Conservation (phyloP, 2,888 invertebrate species). For the Scaptomyza caliginosa region DNA sequence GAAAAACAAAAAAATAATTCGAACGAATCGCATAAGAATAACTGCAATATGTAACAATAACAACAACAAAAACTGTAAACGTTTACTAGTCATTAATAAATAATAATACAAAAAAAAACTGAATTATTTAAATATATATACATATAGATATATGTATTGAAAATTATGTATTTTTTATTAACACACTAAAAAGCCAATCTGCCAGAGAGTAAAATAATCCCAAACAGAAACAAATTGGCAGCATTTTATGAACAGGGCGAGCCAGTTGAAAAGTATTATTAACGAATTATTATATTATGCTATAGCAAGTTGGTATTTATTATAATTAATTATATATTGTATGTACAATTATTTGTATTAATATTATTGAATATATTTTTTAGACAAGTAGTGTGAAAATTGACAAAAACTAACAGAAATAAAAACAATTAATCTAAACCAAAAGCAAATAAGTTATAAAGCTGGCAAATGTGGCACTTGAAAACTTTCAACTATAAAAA, state of each 20-base stretch:
- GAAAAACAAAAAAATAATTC: not conserved
- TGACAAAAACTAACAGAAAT: constrained; percentile 18
- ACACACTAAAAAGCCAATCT: constrained; percentile 54
- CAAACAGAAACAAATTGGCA: constrained; percentile 26
- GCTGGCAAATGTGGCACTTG: constrained; percentile 9
- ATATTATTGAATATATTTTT: constrained; percentile 74
- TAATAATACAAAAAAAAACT: constrained; percentile 13
- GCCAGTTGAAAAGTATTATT: constrained; percentile 75
- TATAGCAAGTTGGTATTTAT: constrained; percentile 79
- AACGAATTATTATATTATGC: constrained; percentile 70
- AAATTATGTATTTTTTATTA: constrained; percentile 71
- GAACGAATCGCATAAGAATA: constrained; percentile 7
- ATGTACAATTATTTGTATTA: constrained; percentile 76
- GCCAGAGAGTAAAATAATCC: constrained; percentile 8
- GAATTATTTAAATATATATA: constrained; percentile 24
- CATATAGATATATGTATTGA: constrained; percentile 35
- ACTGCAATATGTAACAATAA: constrained; percentile 34
- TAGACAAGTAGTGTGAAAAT: constrained; percentile 72
- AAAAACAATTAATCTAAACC: constrained; percentile 27
- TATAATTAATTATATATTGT: constrained; percentile 69
- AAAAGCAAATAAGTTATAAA: constrained; percentile 20
- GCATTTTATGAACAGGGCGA: constrained; percentile 46
- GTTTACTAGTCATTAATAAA: constrained; percentile 75
- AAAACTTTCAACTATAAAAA: constrained; percentile 7
- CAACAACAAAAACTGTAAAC: constrained; percentile 53